A percentile compares a stretch with the other conserved stretches of the same genome.
Evolutionary conservation across 1,140 invertebrate species (phyloP).

Genomic region (Lordiphosa mommai): DNA sequence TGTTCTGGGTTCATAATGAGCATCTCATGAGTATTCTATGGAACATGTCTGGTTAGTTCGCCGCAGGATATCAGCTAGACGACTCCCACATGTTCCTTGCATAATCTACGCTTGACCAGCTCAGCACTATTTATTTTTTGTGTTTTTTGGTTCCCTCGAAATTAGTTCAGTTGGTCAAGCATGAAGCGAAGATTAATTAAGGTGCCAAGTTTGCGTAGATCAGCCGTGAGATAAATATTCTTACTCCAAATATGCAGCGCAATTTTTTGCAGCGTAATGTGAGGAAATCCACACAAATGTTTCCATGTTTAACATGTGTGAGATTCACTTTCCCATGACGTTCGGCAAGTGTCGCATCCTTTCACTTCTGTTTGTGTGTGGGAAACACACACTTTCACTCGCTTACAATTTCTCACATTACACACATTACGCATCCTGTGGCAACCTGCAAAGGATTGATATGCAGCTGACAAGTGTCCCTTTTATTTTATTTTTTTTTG

Average conservation of each 20-base stretch:
- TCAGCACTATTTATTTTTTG: constrained; percentile 6
- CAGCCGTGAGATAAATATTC: background rate
- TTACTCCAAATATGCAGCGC: background rate
- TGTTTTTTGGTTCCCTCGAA: background rate
- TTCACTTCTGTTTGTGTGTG: constrained; percentile 40
- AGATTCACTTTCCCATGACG: constrained; percentile 68
- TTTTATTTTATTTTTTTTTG: constrained; percentile 21
- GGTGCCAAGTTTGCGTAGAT: background rate
- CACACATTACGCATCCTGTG: constrained; percentile 57
- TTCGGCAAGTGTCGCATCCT: constrained; percentile 31
- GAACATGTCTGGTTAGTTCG: constrained; percentile 14
- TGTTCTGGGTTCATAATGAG: constrained; percentile 39
- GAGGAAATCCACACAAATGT: background rate
- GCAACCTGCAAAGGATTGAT: constrained; percentile 72
- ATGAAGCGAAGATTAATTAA: constrained; percentile 44
- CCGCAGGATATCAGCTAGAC: constrained; percentile 29
- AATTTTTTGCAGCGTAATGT: constrained; percentile 40
- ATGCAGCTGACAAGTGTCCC: constrained; percentile 66
- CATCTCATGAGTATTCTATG: constrained; percentile 47
- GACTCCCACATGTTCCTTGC: constrained; percentile 47
- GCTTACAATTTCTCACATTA: constrained; percentile 53
- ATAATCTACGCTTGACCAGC: constrained; percentile 47
- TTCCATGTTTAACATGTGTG: constrained; percentile 14
- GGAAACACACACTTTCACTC: constrained; percentile 68
- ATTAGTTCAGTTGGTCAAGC: constrained; percentile 49